Percentiles rank a stretch among this genome's conserved stretches.
phyloP scores from a whole-genome alignment of 2,888 invertebrate species.

The Agrotis ipsilon region DNA sequence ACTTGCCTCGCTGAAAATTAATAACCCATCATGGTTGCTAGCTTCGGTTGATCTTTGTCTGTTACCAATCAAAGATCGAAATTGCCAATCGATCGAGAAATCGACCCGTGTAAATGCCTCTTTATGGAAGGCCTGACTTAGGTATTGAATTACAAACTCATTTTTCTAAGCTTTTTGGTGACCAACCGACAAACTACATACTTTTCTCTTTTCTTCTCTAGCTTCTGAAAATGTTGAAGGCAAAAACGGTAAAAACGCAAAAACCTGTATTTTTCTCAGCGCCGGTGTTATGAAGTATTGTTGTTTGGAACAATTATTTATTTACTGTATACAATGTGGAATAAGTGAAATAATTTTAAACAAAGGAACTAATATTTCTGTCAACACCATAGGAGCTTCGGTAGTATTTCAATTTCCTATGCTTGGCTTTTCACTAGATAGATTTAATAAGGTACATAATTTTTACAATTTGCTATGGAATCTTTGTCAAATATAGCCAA shows the following conservation, averaged over 20 bases:
- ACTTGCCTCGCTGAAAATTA: too few relatives aligned
- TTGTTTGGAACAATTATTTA: slow-evolving; percentile 17
- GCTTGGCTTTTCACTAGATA: not conserved
- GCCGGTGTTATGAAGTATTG: not conserved
- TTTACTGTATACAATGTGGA: slow-evolving; percentile 1
- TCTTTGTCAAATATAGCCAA: slow-evolving; percentile 67
- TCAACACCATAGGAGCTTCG: not conserved
- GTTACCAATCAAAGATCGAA: too few relatives aligned
- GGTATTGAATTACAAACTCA: slow-evolving; percentile 20
- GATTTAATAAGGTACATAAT: not conserved
- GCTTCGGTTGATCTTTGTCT: too few relatives aligned
- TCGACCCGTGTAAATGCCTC: too few relatives aligned
- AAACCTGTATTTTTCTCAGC: not conserved
- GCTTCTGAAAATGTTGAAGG: slow-evolving; percentile 17
- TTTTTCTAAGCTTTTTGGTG: slow-evolving; percentile 28
- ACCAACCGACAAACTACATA: slow-evolving; percentile 12
- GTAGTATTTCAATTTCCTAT: slow-evolving; percentile 6
- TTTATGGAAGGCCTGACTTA: too few relatives aligned
- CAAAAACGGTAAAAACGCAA: slow-evolving; percentile 19
- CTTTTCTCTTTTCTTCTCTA: slow-evolving; percentile 24
- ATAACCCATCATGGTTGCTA: too few relatives aligned
- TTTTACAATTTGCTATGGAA: slow-evolving; percentile 67
- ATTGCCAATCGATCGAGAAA: too few relatives aligned
- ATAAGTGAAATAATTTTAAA: not conserved
- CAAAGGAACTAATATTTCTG: not conserved